phyloP scores from a whole-genome alignment of 2,888 invertebrate species.

The Thymelicus acteon region DNA sequence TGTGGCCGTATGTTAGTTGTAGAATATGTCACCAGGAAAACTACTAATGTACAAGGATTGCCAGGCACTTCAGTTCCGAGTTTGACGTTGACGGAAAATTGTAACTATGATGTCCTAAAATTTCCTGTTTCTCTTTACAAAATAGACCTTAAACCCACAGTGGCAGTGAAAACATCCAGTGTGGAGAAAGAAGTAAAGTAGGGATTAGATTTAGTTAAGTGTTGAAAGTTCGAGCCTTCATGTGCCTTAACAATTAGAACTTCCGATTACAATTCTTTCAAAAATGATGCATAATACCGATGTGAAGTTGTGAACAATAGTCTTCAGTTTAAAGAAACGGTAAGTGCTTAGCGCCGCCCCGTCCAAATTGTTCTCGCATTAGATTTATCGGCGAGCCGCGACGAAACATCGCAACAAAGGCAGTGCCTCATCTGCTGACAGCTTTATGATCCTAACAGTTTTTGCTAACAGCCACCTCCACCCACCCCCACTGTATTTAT shows the following conservation, averaged over 20 bases:
- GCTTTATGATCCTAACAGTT: slow-evolving; percentile 84
- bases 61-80: too few species aligned
- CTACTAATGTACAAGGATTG: too few species aligned
- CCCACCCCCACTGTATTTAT: slow-evolving; percentile 68
- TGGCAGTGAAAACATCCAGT: too few species aligned
- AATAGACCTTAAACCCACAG: too few species aligned
- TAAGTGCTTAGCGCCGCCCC: slow-evolving; percentile 43
- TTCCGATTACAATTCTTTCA: neutral
- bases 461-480: slow-evolving; percentile 81
- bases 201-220: too few species aligned
- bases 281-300: neutral
- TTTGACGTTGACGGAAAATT: too few species aligned
- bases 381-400: slow-evolving; percentile 73
- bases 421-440: slow-evolving; percentile 82
- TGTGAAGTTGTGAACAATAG: neutral
- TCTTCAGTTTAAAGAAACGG: slow-evolving; percentile 27
- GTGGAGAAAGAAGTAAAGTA: too few species aligned
- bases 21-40: too few species aligned
- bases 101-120: too few species aligned
- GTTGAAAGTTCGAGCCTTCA: too few species aligned
- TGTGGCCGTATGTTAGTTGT: too few species aligned
- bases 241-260: neutral
- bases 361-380: slow-evolving; percentile 73
- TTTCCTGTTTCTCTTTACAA: too few species aligned
- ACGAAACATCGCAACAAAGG: slow-evolving; percentile 79